Base-by-base conservation (phyloP, 2,797 vertebrate genomes). In the Manis crassicaudata region DNA sequence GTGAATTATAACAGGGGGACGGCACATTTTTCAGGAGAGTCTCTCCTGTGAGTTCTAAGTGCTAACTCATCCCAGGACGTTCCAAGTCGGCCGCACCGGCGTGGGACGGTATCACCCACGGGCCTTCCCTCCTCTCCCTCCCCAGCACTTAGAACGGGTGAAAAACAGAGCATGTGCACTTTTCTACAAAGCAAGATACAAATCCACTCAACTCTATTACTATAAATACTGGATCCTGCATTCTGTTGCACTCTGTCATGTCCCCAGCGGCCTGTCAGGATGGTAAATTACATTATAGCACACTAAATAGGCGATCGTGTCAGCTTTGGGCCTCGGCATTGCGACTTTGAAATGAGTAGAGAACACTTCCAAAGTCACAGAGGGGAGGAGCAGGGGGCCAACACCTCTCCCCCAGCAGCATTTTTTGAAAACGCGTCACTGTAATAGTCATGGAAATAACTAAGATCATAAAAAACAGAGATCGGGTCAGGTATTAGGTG, bases 1-100 rank as follows among this genome's bases (percentile, higher is more conserved):
- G 97, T 98, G 97, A 98, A 98, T 98, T 97, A 94, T 93, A 98
- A 97, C 97, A 92, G 97, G 76, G 18, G 97, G 97, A 95, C 68
- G 77, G 93, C 95, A 90, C 94, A 95, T 97, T 97, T 97, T 98
- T 97, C 97, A 97, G 95, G 86, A 98, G 88, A 81, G 73, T 77
- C 80, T 98, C 93, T 94, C 90, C 94, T 37, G 86, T 75, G 86
- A 79, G 37, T 85, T 95, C 85, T 40, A 67, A 94, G 83, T 18
- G 84, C 89, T 97, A 86, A 96, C 46, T 67, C 75, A 77, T 92
- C 40, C 96, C 86, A 60, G 52, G 63, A 80, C 95, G 87, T 58
- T 97, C 89, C 52, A 75, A 92, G 86, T 76, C 20, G 18, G 62
- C 73, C 4, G 9, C 85, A 76, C n/a, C 37, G 87, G 43, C 37